Evolutionary conservation across 2,797 vertebrate genomes (phyloP).

Genomic region (Phoebastria nigripes): DNA sequence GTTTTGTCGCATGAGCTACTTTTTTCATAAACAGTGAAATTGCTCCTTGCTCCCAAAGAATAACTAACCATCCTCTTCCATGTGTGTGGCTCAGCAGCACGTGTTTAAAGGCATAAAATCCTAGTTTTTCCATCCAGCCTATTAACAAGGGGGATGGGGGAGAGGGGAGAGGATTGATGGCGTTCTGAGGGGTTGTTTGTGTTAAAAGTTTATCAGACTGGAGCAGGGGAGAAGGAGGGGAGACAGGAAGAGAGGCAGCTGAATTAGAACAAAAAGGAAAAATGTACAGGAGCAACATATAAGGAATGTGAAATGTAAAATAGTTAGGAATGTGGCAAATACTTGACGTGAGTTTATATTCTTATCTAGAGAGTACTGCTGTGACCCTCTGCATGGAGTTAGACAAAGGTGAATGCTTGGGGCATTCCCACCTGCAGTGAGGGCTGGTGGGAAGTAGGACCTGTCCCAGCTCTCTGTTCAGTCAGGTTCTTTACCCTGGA

Average conservation of each 20-base stretch:
- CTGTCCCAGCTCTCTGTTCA: not conserved
- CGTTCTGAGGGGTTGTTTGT: not conserved
- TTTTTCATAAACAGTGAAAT: slow-evolving; percentile 42
- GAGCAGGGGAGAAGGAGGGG: not conserved
- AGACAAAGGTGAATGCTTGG: not conserved
- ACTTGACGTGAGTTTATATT: not conserved
- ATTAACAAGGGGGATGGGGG: not conserved
- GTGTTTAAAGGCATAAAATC: not conserved
- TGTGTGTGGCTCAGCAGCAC: not conserved
- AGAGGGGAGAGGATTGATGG: not conserved
- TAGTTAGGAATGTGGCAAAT: not conserved
- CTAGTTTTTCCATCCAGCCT: not conserved
- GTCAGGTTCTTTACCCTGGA: not conserved
- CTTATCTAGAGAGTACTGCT: not conserved
- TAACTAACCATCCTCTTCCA: not conserved
- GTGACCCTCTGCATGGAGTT: not conserved
- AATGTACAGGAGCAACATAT: not conserved
- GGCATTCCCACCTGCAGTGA: not conserved
- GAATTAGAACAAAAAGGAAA: not conserved
- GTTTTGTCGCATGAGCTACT: slow-evolving; percentile 10
- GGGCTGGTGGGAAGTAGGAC: not conserved
- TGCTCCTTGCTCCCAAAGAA: not conserved
- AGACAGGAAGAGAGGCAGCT: not conserved
- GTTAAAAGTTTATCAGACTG: not conserved
- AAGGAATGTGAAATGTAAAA: not conserved